Evolutionary conservation across 2,797 vertebrate genomes (phyloP), one percentile per base, ranked within the genome.

Genomic region (Enteromius thamalakanensis): DNA sequence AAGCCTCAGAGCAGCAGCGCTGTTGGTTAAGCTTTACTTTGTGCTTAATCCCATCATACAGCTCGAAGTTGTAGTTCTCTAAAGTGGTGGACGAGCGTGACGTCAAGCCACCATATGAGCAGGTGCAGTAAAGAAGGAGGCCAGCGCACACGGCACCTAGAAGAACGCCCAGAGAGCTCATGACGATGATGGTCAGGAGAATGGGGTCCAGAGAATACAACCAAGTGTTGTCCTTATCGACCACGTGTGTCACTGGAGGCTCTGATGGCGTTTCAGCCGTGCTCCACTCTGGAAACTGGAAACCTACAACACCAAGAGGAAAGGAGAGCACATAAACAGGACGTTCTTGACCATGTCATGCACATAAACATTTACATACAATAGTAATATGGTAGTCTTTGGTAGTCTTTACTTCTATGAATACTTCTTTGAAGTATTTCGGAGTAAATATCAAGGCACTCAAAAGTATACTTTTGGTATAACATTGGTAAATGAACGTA

Each of bases 11-110:
- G 93, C 98, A 99, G 93, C 98, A 99, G 90, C 97, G 96, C 93
- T 99, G 98, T 92, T 98, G 98, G 93, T 99, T 98, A 87, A 98
- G 97, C 95, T 99, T 99, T 87, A 99, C 98, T 92, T 99, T 99
- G 94, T 99, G 98, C 93, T 99, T 99, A 92, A 99, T 97, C 87
- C 98, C 98, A 0, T 99, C 98, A 0, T 99, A 99, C 84, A 99
- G 94, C 93, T 99, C 98, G 0, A 99, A 99, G 95, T 99, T 99
- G 95, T 99, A 99, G 94, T 98, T 98, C 93, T 99, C 98, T 92
- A 99, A 94, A 0, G 98, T 99, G n/a, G 97, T 98, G 91, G 97
- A 98, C 91, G 97, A 98, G 79, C 97, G 97, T 0, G 97, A 96
- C 26, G 96, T 97, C n/a, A 99, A 95, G 76, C 98, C 97, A 0